A percentile compares a stretch with the other conserved stretches of the same genome.
Conservation (phyloP, 2,888 invertebrate species). For the Acronicta aceris region DNA sequence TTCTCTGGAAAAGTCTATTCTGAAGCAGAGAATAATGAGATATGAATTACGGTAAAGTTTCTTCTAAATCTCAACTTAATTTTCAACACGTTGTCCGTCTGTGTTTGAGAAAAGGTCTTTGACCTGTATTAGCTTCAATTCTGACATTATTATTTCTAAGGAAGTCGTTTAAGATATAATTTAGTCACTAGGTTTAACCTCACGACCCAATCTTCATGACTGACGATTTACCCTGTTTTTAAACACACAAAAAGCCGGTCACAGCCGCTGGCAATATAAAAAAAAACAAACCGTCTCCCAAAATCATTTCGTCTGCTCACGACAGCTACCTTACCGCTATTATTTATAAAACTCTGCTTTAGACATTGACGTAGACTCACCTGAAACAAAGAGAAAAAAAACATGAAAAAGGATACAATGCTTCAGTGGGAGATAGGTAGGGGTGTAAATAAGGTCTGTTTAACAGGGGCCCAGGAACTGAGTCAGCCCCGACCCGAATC, state of each 20-base stretch:
- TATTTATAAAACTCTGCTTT: conserved; percentile 60
- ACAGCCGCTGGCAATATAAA: conserved; percentile 10
- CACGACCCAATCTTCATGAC: conserved; percentile 38
- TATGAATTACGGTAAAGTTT: too few species aligned
- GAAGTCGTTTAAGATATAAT: neutral
- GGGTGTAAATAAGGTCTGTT: neutral
- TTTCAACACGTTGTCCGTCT: too few species aligned
- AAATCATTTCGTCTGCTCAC: conserved; percentile 43
- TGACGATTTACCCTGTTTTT: conserved; percentile 1
- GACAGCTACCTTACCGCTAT: conserved; percentile 53
- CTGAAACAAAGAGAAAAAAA: conserved; percentile 76
- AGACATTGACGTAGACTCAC: conserved; percentile 69
- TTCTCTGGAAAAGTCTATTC: too few species aligned
- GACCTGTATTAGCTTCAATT: too few species aligned
- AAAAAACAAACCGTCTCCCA: conserved; percentile 26
- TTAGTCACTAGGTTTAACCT: conserved; percentile 24
- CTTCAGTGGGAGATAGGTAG: conserved; percentile 50
- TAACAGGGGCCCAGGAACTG: neutral
- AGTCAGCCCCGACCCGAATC: too few species aligned
- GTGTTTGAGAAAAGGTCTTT: too few species aligned
- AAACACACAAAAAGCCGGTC: conserved; percentile 6
- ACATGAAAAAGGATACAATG: conserved; percentile 67
- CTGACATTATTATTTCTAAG: neutral
- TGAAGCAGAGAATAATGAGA: too few species aligned
- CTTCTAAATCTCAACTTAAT: neutral